These are phyloP conservation scores for Drosophila peninsularis DNA, from an alignment of 2,888 invertebrate species.

Conservation along the genomic window DNA sequence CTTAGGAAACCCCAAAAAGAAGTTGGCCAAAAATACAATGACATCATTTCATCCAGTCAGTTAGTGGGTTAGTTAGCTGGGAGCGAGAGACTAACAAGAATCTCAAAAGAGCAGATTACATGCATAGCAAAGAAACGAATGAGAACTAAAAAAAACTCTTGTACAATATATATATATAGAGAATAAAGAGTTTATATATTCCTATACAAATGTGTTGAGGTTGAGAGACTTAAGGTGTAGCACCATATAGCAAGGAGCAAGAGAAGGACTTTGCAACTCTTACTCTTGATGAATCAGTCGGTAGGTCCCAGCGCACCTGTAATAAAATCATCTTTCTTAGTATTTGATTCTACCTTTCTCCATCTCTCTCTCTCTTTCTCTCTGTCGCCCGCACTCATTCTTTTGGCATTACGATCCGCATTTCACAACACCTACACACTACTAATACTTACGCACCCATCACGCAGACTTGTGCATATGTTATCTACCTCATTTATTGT, in stretches of 20 bases:
- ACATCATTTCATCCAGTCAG: slow-evolving; percentile 51
- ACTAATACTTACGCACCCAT: slow-evolving; percentile 18
- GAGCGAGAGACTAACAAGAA: slow-evolving; percentile 10
- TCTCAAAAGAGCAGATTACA: neutral
- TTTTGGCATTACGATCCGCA: slow-evolving; percentile 21
- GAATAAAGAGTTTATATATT: too few relatives aligned
- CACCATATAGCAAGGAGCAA: too few relatives aligned
- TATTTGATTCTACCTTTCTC: neutral
- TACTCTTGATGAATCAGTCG: slow-evolving; percentile 32
- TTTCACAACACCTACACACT: slow-evolving; percentile 45
- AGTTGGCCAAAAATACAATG: slow-evolving; percentile 59
- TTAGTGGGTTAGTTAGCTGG: slow-evolving; percentile 38
- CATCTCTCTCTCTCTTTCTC: neutral
- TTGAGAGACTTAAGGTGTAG: too few relatives aligned
- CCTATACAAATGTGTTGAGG: too few relatives aligned
- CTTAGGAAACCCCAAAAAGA: slow-evolving; percentile 67
- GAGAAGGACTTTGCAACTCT: neutral
- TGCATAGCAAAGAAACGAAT: slow-evolving; percentile 1
- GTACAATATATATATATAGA: neutral
- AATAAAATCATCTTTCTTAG: slow-evolving; percentile 1
- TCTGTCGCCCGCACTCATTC: neutral
- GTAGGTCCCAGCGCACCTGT: slow-evolving; percentile 40
- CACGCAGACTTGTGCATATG: slow-evolving; percentile 15
- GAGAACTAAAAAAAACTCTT: neutral
- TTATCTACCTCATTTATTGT: slow-evolving; percentile 61